Base-by-base conservation (phyloP, 2,888 invertebrate species). In the Melinaea menophilus region DNA sequence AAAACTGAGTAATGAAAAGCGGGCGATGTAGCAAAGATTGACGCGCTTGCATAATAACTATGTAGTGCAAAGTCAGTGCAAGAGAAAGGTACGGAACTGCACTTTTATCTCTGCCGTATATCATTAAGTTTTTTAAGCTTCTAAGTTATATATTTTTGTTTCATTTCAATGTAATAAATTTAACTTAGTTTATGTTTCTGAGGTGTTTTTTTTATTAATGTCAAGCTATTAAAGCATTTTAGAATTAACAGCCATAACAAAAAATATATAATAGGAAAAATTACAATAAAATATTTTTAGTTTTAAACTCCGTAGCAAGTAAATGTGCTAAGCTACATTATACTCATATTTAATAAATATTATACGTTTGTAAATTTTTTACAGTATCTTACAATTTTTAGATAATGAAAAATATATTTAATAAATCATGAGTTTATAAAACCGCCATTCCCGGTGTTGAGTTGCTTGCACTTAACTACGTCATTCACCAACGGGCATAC, bases 381-480 rank as follows among this genome's bases (percentile, higher is more conserved):
- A 46, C 11, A 46, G 46, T 11, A 4, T 46, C 9, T 46, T n/a
- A 11, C 22, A 22, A 22, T 22, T 46, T 9, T 46, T 46, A 46
- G n/a, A 46, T n/a, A 12, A 41, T 55, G 59, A 79, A 80, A 0
- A 84, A 80, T 74, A 79, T n/a, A 9, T 46, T 74, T 74, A 79
- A 84, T 84, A 84, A 85, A 85, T 85, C 79, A 76, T 73, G 73
- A 77, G 79, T 68, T 72, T 73, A 73, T 71, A 69, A 74, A 76
- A 75, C 83, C 61, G 65, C 62, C 77, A 81, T 81, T 82, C 75
- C 82, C 79, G 79, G 76, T 79, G 73, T 56, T 22, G 60, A 56
- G 75, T 79, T 79, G 80, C 79, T 80, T 79, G 80, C 82, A 79
- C 76, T 79, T 85, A 85, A 85, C 85, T 84, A 83, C 83, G 82